Conservation (phyloP, 2,113 vertebrate genomes). For the Scalopus aquaticus region DNA sequence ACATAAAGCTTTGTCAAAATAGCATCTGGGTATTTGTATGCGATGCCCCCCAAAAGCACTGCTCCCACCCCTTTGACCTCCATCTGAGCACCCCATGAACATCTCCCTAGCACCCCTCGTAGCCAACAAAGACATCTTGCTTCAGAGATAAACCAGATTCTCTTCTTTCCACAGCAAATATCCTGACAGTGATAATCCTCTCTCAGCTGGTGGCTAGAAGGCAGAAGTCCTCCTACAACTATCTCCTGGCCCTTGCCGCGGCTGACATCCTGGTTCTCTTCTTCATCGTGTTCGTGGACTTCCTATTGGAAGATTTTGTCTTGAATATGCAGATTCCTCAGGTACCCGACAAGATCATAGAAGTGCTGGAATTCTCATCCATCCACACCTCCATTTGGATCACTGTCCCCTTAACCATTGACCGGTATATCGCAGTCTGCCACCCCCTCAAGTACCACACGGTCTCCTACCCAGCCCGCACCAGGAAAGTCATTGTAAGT, state of each 20-base stretch:
- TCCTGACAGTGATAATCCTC: slow-evolving; percentile 96
- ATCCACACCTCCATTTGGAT: slow-evolving; percentile 99
- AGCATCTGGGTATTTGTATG: not conserved
- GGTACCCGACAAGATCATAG: slow-evolving; percentile 91
- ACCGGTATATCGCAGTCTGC: slow-evolving; percentile 97
- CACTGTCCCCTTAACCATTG: slow-evolving; percentile 95
- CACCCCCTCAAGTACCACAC: slow-evolving; percentile 96
- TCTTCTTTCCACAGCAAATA: slow-evolving; percentile 91
- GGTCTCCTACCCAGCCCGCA: slow-evolving; percentile 96
- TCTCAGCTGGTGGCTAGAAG: slow-evolving; percentile 96
- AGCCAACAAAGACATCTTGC: not conserved
- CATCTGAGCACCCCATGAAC: not conserved
- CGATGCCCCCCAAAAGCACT: not conserved
- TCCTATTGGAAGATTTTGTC: slow-evolving; percentile 96
- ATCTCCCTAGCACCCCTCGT: no score
- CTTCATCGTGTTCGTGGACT: slow-evolving; percentile 97
- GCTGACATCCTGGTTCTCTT: slow-evolving; percentile 97
- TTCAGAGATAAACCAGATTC: slow-evolving; percentile 11
- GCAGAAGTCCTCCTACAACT: slow-evolving; percentile 99
- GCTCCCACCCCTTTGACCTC: not conserved
- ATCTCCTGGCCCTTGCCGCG: slow-evolving; percentile 96
- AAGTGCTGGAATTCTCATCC: slow-evolving; percentile 96
- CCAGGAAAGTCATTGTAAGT: slow-evolving; percentile 91
- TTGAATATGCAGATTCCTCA: slow-evolving; percentile 91
- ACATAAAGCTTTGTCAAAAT: not conserved